Conservation (phyloP, 2,888 invertebrate genomes). For the Platynereis dumerilii region DNA sequence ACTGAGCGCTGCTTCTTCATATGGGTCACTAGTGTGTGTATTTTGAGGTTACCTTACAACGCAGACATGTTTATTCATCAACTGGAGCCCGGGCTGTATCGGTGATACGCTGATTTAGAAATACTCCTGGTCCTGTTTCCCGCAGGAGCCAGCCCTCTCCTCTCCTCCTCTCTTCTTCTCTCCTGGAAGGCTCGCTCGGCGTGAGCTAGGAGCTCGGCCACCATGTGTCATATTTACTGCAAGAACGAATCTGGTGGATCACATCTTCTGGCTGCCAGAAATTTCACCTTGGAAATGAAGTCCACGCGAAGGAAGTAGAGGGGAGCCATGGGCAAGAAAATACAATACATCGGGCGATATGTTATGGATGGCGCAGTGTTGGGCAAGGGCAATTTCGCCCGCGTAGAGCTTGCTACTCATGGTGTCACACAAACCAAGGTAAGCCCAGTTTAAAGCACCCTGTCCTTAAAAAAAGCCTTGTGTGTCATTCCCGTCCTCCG, state of each 20-base stretch:
- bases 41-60: too few relatives aligned
- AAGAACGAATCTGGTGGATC: constrained; percentile 26
- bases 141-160: constrained; percentile 11
- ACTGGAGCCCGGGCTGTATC: too few relatives aligned
- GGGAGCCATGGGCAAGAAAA: constrained; percentile 62
- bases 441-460: constrained; percentile 25
- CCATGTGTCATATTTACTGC: constrained; percentile 22
- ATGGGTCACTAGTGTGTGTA: too few relatives aligned
- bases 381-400: constrained; percentile 79
- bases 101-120: too few relatives aligned
- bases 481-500: too few relatives aligned
- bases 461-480: too few relatives aligned
- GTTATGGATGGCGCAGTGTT: constrained; percentile 74
- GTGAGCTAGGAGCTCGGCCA: constrained; percentile 11
- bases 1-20: too few relatives aligned
- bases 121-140: too few relatives aligned
- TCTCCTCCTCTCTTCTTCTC: constrained; percentile 7
- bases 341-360: constrained; percentile 72
- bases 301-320: constrained; percentile 28
- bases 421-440: constrained; percentile 75
- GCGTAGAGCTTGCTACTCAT: constrained; percentile 77
- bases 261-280: constrained; percentile 24
- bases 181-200: constrained; percentile 18
- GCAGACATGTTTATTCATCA: too few relatives aligned
- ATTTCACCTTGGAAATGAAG: constrained; percentile 30